Conservation (phyloP, 2,113 vertebrate species). For the Montifringilla adamsi region DNA sequence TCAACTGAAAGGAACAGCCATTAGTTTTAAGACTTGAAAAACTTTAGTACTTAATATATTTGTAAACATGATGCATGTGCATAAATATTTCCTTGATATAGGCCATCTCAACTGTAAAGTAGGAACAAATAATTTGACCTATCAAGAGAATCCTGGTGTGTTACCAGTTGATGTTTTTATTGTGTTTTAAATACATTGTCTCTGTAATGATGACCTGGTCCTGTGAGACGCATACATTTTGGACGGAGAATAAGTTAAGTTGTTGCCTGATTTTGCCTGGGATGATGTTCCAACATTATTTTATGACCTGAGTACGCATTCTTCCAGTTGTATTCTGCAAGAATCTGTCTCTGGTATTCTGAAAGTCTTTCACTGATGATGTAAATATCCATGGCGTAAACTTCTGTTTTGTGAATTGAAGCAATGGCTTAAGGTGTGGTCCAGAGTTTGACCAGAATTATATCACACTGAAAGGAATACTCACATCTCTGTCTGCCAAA, state of each 20-base stretch:
- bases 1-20: neutral
- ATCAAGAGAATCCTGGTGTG: neutral
- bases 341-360: neutral
- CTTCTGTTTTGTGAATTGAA: neutral
- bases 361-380: neutral
- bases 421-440: neutral
- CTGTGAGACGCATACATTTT: neutral
- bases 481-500: neutral
- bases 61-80: neutral
- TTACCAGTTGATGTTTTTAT: neutral
- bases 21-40: neutral
- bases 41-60: neutral
- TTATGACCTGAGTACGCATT: neutral
- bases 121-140: neutral
- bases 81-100: neutral
- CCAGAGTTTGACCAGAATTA: neutral
- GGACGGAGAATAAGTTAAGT: neutral
- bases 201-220: neutral
- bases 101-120: neutral
- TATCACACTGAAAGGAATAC: neutral
- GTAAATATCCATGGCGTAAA: neutral
- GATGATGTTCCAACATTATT: neutral
- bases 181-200: neutral
- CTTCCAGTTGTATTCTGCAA: neutral
- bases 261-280: neutral